Evolutionary conservation across 2,113 vertebrate species (phyloP), one percentile per base, ranked within the genome.

Genomic region (Poeciliopsis occidentalis): DNA sequence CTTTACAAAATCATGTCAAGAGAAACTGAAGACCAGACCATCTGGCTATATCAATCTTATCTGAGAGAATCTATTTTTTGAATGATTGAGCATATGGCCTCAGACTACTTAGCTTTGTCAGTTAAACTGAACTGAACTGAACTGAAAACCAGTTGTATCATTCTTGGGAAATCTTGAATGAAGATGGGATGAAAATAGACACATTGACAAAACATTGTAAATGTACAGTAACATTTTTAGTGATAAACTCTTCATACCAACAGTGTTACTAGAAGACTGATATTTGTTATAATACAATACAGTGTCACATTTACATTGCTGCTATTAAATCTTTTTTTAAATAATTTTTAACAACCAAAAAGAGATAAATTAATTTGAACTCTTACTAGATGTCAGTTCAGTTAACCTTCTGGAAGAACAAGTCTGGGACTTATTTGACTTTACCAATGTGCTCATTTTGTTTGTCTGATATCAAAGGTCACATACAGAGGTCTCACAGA

Each of bases 1-100:
- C 29, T 60, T 62, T 12, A 39, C 31, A 60, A 22, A 64, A 63
- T 62, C 64, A 17, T 61, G 44, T 31, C 17, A 30, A 8, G 1
- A 13, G 37, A 75, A 57, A 32, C 57, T 64, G 19, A 26, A 32
- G 24, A 39, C 51, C 51, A 65, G 34, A 66, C 32, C 64, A 69
- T 64, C 60, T 60, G 67, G 44, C 12, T 19, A 2, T 70, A 24
- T 61, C 26, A 76, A 62, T 69, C n/a, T 26, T 66, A 24, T 19
- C 12, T 24, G 41, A 31, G 34, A 61, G 54, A 69, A 75, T 62
- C 10, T 22, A 37, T n/a, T 8, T 11, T 19, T 63, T 37, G 17
- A 4, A 8, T 22, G 19, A 54, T 54, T 54, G 15, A 54, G 22
- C 22, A 22, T 22, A 2, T 54, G 47, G 15, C 22, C 47, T 54